Conservation (phyloP, 2,888 invertebrate species). For the Cerceris ruficornis region DNA sequence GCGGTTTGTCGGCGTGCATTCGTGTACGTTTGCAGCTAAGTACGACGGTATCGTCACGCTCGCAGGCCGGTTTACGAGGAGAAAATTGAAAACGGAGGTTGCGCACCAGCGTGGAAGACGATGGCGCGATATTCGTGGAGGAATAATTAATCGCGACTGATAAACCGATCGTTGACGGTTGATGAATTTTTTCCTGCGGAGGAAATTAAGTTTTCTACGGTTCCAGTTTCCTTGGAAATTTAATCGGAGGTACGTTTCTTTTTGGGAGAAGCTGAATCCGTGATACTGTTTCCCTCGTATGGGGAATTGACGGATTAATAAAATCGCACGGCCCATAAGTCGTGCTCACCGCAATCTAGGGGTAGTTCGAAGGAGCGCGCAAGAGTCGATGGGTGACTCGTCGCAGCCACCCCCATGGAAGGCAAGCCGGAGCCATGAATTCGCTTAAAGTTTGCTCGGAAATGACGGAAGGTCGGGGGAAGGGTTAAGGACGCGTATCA, state of each 20-base stretch:
- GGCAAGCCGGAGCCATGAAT: constrained; percentile 64
- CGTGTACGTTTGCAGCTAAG: constrained; percentile 12
- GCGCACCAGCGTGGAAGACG: constrained; percentile 60
- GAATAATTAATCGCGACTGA: constrained; percentile 51
- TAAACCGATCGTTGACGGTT: constrained; percentile 20
- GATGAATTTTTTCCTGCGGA: constrained; percentile 19
- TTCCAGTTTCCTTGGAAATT: no score
- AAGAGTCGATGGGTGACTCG: constrained; percentile 60
- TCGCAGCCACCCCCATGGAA: constrained; percentile 62
- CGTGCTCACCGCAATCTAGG: constrained; percentile 39
- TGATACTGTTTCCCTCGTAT: constrained; percentile 20
- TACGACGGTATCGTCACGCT: constrained; percentile 50
- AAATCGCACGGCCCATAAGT: constrained; percentile 60
- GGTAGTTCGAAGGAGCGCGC: constrained; percentile 5
- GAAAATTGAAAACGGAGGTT: constrained; percentile 68
- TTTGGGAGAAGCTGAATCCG: neutral
- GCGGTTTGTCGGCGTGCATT: constrained; percentile 26
- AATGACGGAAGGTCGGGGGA: constrained; percentile 68
- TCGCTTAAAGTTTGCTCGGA: constrained; percentile 58
- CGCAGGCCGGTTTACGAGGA: constrained; percentile 56
- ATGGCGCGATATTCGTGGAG: constrained; percentile 44
- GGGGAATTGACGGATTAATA: constrained; percentile 45
- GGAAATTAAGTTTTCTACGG: neutral
- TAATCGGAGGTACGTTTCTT: neutral
- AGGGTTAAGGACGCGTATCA: constrained; percentile 73